Evolutionary conservation across 2,888 invertebrate genomes (phyloP).

Genomic region (Candidula unifasciata): DNA sequence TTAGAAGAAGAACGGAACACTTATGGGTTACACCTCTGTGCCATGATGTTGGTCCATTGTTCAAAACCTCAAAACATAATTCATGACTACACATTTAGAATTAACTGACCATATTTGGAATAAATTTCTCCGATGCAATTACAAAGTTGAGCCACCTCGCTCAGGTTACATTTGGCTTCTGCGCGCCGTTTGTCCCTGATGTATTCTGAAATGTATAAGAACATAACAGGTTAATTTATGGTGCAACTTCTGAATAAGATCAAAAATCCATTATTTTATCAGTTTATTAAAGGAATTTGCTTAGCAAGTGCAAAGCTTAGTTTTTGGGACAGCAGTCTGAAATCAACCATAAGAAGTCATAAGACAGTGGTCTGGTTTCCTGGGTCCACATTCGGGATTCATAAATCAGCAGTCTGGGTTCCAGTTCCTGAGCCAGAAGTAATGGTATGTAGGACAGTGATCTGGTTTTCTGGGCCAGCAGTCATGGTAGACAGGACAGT

Average conservation of each 20-base stretch:
- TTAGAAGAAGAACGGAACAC: no score
- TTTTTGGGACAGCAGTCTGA: neutral
- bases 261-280: neutral
- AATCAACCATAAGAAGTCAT: no score
- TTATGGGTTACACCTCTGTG: no score
- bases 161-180: conserved; percentile 83
- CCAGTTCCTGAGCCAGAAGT: no score
- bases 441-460: no score
- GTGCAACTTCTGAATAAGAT: neutral
- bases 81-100: neutral
- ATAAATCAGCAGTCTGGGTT: no score
- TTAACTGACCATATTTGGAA: conserved; percentile 67
- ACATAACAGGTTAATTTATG: neutral
- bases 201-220: conserved; percentile 76
- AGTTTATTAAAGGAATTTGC: neutral
- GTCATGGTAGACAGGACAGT: no score
- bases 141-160: conserved; percentile 83
- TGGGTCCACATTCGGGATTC: no score
- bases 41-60: no score
- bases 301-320: neutral
- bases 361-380: no score
- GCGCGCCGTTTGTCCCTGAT: conserved; percentile 86
- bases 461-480: no score
- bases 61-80: no score
- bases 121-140: conserved; percentile 86